Evolutionary conservation across 2,888 invertebrate species (phyloP).

Genomic region (Orthosia incerta): DNA sequence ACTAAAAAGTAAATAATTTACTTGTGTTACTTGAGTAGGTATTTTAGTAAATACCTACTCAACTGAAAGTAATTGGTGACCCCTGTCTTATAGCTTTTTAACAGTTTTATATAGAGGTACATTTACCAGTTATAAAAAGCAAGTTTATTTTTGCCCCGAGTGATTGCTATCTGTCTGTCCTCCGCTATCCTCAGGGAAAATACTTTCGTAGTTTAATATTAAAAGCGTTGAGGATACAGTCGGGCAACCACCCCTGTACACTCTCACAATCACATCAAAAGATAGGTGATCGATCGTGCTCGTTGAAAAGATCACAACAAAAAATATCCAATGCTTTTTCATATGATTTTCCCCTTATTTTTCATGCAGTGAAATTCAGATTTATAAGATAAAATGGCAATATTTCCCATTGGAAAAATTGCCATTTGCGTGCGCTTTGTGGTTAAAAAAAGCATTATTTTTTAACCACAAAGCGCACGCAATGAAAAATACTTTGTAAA

Average conservation of each 20-base stretch:
- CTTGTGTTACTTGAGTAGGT: too few relatives aligned
- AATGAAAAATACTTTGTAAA: slow-evolving; percentile 1
- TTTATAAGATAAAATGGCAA: slow-evolving; percentile 11
- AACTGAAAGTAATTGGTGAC: too few relatives aligned
- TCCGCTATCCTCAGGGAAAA: slow-evolving; percentile 4
- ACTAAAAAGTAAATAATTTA: too few relatives aligned
- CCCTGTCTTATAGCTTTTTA: background rate
- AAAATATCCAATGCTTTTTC: slow-evolving; percentile 2
- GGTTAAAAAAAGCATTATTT: too few relatives aligned
- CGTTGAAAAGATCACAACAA: slow-evolving; percentile 13
- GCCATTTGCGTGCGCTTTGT: too few relatives aligned
- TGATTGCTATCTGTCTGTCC: slow-evolving; percentile 9
- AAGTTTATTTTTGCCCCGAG: background rate
- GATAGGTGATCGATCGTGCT: slow-evolving; percentile 4
- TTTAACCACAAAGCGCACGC: slow-evolving; percentile 15
- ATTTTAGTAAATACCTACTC: too few relatives aligned
- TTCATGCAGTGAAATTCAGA: background rate
- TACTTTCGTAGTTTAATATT: slow-evolving; percentile 15
- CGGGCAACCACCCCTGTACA: background rate
- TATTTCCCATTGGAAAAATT: too few relatives aligned
- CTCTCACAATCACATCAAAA: slow-evolving; percentile 14
- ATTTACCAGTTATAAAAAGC: background rate
- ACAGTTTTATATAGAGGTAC: background rate
- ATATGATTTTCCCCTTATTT: background rate
- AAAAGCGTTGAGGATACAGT: slow-evolving; percentile 1